Evolutionary conservation across 2,113 vertebrate species (phyloP).

Genomic region (Notothenia coriiceps): DNA sequence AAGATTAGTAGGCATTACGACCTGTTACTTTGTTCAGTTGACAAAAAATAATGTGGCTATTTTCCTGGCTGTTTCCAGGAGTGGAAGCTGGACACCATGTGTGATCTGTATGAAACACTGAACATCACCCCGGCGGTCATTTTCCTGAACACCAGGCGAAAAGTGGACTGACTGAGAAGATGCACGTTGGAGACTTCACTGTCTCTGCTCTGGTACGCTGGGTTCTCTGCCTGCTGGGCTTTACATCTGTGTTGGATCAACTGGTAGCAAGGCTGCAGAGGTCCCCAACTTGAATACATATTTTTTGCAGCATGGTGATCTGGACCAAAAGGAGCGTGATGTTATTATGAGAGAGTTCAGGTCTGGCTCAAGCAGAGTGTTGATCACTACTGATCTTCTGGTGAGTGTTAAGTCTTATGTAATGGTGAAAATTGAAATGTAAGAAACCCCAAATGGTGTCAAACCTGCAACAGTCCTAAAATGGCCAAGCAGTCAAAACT

Average conservation of each 20-base stretch:
- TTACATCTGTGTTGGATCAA: no score
- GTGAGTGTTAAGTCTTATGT: conserved; percentile 78
- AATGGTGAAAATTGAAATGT: no score
- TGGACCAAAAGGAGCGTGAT: conserved; percentile 99
- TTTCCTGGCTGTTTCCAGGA: conserved; percentile 82
- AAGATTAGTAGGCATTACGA: no score
- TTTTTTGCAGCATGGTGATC: conserved; percentile 92
- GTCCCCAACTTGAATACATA: background rate
- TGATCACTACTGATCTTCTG: conserved; percentile 98
- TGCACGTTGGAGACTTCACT: conserved; percentile 97
- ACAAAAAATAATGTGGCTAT: no score
- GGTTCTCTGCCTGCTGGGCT: background rate
- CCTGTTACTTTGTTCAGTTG: background rate
- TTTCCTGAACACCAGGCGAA: conserved; percentile 98
- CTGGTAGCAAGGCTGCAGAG: background rate
- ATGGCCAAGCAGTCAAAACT: conserved; percentile 81
- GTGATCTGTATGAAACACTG: conserved; percentile 96
- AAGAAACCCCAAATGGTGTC: conserved; percentile 40
- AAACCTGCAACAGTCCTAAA: conserved; percentile 51
- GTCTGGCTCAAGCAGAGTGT: conserved; percentile 95
- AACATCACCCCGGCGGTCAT: conserved; percentile 99
- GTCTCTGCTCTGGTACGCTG: conserved; percentile 95
- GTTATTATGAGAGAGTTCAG: conserved; percentile 98
- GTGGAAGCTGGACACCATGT: conserved; percentile 98
- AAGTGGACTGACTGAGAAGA: conserved; percentile 99